Evolutionary conservation across 2,888 invertebrate genomes (phyloP), one percentile per base, ranked within the genome.

Genomic region (Drosophila affinis): DNA sequence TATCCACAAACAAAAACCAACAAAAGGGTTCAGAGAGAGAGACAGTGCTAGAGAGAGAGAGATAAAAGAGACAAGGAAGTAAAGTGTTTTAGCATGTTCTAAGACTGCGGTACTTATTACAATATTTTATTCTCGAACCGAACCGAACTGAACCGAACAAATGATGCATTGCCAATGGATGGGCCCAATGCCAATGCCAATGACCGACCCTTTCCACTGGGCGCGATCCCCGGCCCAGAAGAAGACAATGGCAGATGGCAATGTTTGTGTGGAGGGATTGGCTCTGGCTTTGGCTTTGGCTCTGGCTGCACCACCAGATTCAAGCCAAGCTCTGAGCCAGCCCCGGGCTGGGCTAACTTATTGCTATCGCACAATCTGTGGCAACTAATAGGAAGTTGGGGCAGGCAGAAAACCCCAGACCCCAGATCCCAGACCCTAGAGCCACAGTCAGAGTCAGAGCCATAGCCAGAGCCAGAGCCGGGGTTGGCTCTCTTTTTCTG

Each of bases 351-450:
- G 77, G 87, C 84, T 87, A 87, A 85, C 76, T 87, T 85, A 85
- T 85, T 84, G 87, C 84, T 84, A 87, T 84, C 87, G 87, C 84
- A 78, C 79, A 85, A 85, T 84, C 84, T 78, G 78, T 74, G 70
- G 83, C 84, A 78, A 59, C 84, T 87, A 87, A 87, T 84, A 87
- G 84, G 87, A 87, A 85, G 84, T 85, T 77, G 82, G 69, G 67
- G 61, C 69, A 54, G 46, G 45, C 47, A 49, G 54, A 46, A 39
- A 39, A 39, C 39, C 39, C 56, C 18, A 56, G 24, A 46, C 29
- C 44, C 49, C 14, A 57, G 55, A 39, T 14, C 34, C 34, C 27
- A 32, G 32, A 32, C 9, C 34, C 32, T 21, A 52, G 68, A 73
- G 63, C 69, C 55, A 34, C 34, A 57, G 57, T 24, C 17, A 55